Evolutionary conservation across 2,113 vertebrate species (phyloP), one percentile per base, ranked within the genome.

Genomic region (Haliaeetus leucogaster): DNA sequence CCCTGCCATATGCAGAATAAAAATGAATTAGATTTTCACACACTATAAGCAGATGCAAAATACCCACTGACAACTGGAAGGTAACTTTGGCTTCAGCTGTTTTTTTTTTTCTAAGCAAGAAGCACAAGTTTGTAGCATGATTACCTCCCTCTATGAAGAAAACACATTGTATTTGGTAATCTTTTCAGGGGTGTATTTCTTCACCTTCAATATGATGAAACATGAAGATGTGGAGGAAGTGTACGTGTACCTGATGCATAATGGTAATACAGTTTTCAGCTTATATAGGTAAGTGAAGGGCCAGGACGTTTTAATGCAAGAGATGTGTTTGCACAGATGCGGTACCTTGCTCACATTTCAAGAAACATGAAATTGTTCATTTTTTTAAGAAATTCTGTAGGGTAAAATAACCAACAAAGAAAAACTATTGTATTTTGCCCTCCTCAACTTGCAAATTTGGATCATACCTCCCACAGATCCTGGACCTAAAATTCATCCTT

Each of bases 131-230:
- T 77, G 32, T 40, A 71, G 45, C 26, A 58, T 40, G n/a, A 58
- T 21, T 50, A 58, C 32, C 16, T 77, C 17, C 36, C n/a, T 38
- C 16, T 45, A 13, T 21, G 27, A 43, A 58, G 38, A 5, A 67
- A 93, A 82, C 34, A 14, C 4, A 1, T 34, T 36, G 23, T 11
- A 53, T 81, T 73, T 80, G 56, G 8, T 86, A 63, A 82, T 38
- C 48, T 91, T 98, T 97, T 47, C 97, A 99, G 98, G 98, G 3
- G 98, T 98, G 12, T 99, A 99, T 89, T 99, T 98, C 98, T 99
- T 99, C 90, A 98, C 98, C 84, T 99, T 99, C 94, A 98, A 97
- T 73, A 99, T 99, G 98, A 98, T 99, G 98, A 99, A 99, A 94
- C 98, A 99, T 4, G 98, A 99, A 95, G 98, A 99, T 40, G 98